phyloP scores from a whole-genome alignment of 1,140 invertebrate species.

The Scaptodrosophila lebanonensis region DNA sequence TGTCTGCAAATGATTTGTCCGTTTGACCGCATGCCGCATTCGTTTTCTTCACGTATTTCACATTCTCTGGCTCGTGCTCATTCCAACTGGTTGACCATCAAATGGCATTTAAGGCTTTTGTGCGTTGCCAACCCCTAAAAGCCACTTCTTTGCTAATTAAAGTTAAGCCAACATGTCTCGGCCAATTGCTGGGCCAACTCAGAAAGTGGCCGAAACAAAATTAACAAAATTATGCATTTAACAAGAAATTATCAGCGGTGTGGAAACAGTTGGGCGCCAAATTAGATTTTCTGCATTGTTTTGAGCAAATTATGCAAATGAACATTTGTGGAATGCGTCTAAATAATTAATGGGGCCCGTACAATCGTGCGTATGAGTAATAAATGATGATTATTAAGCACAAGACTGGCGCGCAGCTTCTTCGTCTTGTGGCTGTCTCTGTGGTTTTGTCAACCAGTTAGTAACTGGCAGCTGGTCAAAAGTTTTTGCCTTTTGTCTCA shows the following conservation, averaged over 20 bases:
- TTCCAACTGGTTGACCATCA: too few relatives aligned
- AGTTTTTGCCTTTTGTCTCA: constrained; percentile 52
- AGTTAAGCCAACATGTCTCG: constrained; percentile 64
- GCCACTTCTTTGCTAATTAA: constrained; percentile 71
- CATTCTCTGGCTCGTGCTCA: too few relatives aligned
- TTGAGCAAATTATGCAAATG: constrained; percentile 76
- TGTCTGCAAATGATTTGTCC: too few relatives aligned
- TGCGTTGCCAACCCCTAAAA: too few relatives aligned
- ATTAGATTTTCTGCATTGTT: constrained; percentile 77
- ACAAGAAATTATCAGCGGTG: constrained; percentile 71
- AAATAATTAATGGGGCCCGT: constrained; percentile 50
- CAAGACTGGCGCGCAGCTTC: constrained; percentile 8
- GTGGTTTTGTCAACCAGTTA: constrained; percentile 44
- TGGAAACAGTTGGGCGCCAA: constrained; percentile 28
- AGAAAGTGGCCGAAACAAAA: constrained; percentile 56
- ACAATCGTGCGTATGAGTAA: constrained; percentile 70
- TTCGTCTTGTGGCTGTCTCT: constrained; percentile 54
- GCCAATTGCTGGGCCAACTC: constrained; percentile 27
- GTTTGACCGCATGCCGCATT: too few relatives aligned
- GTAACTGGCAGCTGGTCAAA: constrained; percentile 47
- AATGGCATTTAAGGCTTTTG: too few relatives aligned
- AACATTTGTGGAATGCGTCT: constrained; percentile 10
- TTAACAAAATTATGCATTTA: constrained; percentile 76
- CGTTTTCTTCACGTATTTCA: too few relatives aligned
- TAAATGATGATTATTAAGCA: constrained; percentile 31